Evolutionary conservation across 2,888 invertebrate genomes (phyloP).

Genomic region (Troides helena): DNA sequence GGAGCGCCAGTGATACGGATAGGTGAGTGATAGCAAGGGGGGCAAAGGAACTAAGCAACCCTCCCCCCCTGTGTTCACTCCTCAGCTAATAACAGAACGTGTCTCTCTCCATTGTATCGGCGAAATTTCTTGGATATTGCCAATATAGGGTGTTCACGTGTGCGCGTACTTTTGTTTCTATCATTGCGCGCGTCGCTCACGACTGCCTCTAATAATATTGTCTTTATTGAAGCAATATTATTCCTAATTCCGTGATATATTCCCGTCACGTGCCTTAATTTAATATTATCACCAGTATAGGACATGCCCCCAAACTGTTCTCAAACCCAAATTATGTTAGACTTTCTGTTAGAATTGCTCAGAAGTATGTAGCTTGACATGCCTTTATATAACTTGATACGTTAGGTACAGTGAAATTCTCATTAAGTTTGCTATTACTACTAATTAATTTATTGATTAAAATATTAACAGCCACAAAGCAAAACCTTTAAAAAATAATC

Average conservation of each 20-base stretch:
- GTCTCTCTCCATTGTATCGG: slow-evolving; percentile 73
- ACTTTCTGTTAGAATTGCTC: not conserved
- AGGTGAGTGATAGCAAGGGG: slow-evolving; percentile 77
- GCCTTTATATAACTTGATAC: too few relatives aligned
- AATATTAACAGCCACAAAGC: too few relatives aligned
- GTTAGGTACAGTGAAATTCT: too few relatives aligned
- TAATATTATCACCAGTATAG: slow-evolving; percentile 15
- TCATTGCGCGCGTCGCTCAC: slow-evolving; percentile 49
- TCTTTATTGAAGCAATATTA: slow-evolving; percentile 37
- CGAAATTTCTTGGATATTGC: slow-evolving; percentile 76
- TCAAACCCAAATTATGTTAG: not conserved
- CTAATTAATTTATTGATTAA: too few relatives aligned
- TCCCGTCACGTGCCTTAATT: slow-evolving; percentile 22
- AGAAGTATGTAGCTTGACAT: not conserved
- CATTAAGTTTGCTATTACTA: too few relatives aligned
- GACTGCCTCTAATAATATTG: slow-evolving; percentile 40
- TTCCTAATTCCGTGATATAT: slow-evolving; percentile 22
- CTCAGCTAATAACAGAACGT: slow-evolving; percentile 73
- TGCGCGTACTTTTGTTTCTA: slow-evolving; percentile 68
- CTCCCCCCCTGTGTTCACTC: slow-evolving; percentile 37
- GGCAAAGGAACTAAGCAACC: slow-evolving; percentile 64
- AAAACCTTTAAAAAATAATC: too few relatives aligned
- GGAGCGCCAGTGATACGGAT: slow-evolving; percentile 66
- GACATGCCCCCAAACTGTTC: slow-evolving; percentile 5
- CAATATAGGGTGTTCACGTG: slow-evolving; percentile 74